A percentile compares a stretch with the other conserved stretches of the same genome.
phyloP scores from a whole-genome alignment of 2,113 vertebrate species.

The Dipodomys spectabilis region DNA sequence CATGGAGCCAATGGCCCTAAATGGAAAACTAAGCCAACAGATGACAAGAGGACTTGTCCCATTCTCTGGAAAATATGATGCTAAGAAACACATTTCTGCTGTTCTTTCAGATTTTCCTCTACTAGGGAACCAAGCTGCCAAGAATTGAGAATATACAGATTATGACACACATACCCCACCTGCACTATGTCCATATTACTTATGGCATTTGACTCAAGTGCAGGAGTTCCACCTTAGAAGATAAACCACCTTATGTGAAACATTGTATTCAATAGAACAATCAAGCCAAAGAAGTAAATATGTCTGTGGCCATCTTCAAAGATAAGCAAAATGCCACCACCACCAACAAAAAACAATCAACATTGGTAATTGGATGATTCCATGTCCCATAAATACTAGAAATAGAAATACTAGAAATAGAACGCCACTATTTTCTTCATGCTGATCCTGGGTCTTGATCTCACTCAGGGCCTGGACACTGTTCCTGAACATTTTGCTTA shows the following conservation, averaged over 20 bases:
- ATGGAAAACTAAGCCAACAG: slow-evolving; percentile 76
- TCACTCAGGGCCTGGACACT: too few species aligned
- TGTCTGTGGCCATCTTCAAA: slow-evolving; percentile 33
- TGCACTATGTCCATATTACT: slow-evolving; percentile 76
- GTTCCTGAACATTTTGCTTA: too few species aligned
- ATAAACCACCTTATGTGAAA: slow-evolving; percentile 10
- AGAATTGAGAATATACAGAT: slow-evolving; percentile 85
- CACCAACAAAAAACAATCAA: neutral
- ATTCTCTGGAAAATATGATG: slow-evolving; percentile 84
- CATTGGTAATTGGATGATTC: neutral
- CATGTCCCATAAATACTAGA: neutral
- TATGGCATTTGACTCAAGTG: slow-evolving; percentile 62
- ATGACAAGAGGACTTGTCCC: slow-evolving; percentile 80
- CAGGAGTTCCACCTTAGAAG: slow-evolving; percentile 32
- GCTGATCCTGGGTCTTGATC: too few species aligned
- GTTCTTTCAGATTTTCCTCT: slow-evolving; percentile 84
- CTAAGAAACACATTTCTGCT: slow-evolving; percentile 88
- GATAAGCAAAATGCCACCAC: neutral
- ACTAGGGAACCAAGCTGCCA: slow-evolving; percentile 82
- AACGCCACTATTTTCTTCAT: neutral
- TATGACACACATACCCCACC: slow-evolving; percentile 77
- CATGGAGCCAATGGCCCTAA: slow-evolving; percentile 51
- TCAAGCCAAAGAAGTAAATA: neutral
- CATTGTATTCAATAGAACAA: slow-evolving; percentile 5
- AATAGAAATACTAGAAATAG: neutral